Base-by-base conservation (phyloP, 2,888 invertebrate species). In the Vesta saturnalis region DNA sequence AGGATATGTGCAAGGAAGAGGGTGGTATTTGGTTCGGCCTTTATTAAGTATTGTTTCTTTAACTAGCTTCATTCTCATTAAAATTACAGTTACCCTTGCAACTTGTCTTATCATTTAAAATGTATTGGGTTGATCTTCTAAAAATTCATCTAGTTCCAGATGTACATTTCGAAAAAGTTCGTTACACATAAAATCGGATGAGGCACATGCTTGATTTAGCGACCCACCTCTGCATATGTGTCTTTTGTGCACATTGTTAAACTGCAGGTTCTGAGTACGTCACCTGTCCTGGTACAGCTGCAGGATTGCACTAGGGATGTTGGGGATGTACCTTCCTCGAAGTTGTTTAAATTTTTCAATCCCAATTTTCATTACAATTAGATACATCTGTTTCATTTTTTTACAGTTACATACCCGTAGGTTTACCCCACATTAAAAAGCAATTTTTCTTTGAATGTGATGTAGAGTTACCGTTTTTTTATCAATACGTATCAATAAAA, bases 1-100 rank as follows among this genome's bases (percentile, higher is more conserved):
- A 72, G 62, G 72, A 72, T 72, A 60, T 72, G 54, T 65, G 66
- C 60, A 71, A 75, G 75, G 74, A 76, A 76, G 76, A 73, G 76
- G 76, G 76, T 74, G 76, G 62, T 23, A 55, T 19, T 19, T 30
- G 5, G 66, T 66, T 35, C 69, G 49, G 39, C 62, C 69, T 62
- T 61, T 69, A 66, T 58, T 30, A 16, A 30, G 61, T 62, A 69
- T 69, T 69, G 69, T 69, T 65, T 69, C 46, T 57, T 14, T 60
- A 64, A 67, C 63, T 60, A 58, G 47, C 54, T 62, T 30, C 54
- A 35, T 61, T 67, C 61, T 46, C 61, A 57, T 52, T 57, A 23
- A 3, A 23, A 5, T 8, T 23, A 23, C 23, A 60, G 19, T 18
- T 30, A 15, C 52, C 63, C 58, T 58, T 52, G n/a, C 14, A 49